Evolutionary conservation across 2,888 invertebrate species (phyloP).

Genomic region (Sinopyrophorus schimmeli): DNA sequence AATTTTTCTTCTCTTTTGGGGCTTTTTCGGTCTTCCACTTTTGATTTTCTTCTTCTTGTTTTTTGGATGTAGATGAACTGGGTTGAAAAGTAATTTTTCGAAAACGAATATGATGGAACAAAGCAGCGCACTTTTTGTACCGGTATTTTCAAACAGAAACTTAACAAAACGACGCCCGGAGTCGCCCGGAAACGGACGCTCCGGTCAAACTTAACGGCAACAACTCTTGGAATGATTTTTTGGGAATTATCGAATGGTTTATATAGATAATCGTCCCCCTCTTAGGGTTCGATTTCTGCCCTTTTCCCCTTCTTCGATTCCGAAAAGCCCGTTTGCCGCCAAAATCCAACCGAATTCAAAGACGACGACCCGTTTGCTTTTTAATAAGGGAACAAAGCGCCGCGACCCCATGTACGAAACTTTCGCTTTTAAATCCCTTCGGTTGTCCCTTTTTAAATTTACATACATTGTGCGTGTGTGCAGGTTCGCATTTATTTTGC

Average conservation of each 20-base stretch:
- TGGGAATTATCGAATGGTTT: slow-evolving; percentile 19
- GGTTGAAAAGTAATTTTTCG: too few relatives aligned
- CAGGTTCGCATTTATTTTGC: slow-evolving; percentile 27
- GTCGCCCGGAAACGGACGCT: slow-evolving; percentile 18
- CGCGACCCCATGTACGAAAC: slow-evolving; percentile 18
- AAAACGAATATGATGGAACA: too few relatives aligned
- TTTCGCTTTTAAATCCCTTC: slow-evolving; percentile 24
- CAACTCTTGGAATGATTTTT: slow-evolving; percentile 25
- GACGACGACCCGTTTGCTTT: slow-evolving; percentile 20
- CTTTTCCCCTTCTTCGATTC: slow-evolving; percentile 26
- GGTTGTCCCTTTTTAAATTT: slow-evolving; percentile 25
- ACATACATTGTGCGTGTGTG: slow-evolving; percentile 23
- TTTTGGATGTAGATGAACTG: too few relatives aligned
- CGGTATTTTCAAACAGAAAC: slow-evolving; percentile 29
- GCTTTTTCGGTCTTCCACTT: too few relatives aligned
- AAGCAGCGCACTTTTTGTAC: too few relatives aligned
- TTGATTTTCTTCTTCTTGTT: too few relatives aligned
- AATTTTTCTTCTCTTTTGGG: too few relatives aligned
- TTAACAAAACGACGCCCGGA: slow-evolving; percentile 22
- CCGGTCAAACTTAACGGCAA: slow-evolving; percentile 22
- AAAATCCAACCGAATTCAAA: slow-evolving; percentile 14
- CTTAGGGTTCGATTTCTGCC: slow-evolving; percentile 12
- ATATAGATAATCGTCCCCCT: slow-evolving; percentile 22
- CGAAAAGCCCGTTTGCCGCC: too few relatives aligned
- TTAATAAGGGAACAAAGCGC: slow-evolving; percentile 30